These are phyloP conservation scores for Oasisia sp. DNA, from an alignment of 2,888 invertebrate species.

Conservation along the genomic window DNA sequence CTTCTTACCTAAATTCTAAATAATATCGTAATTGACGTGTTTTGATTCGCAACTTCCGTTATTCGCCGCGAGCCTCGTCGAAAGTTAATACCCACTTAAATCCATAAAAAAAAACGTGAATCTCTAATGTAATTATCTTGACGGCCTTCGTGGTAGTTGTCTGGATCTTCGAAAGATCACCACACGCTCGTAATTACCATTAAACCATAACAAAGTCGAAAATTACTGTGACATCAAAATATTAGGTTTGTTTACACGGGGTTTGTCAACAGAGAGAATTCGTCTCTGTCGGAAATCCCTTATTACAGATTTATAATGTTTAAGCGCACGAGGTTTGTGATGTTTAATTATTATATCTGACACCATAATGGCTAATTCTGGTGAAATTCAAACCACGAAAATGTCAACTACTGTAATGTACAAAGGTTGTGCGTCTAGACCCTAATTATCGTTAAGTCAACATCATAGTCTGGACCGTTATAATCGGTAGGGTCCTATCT, in stretches of 20 bases:
- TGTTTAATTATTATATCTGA: conserved; percentile 1
- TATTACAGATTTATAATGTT: neutral
- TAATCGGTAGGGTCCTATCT: neutral
- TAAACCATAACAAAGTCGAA: neutral
- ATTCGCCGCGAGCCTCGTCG: neutral
- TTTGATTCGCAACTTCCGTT: neutral
- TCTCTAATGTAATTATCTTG: neutral
- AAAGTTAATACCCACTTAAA: neutral
- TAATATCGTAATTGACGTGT: neutral
- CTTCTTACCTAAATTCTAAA: neutral
- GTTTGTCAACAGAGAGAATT: neutral
- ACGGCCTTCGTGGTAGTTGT: neutral
- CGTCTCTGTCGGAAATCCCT: neutral
- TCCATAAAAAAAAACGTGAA: neutral
- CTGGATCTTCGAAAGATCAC: neutral
- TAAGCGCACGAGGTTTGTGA: neutral
- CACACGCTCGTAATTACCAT: neutral
- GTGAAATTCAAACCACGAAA: neutral
- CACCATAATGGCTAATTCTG: neutral
- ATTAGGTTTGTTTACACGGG: neutral
- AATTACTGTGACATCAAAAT: conserved; percentile 5
- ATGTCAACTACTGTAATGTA: neutral
- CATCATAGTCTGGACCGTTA: neutral
- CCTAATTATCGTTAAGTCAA: conserved; percentile 4
- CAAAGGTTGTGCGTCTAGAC: neutral